These are phyloP conservation scores for Muntiacus reevesi DNA, from an alignment of 2,113 vertebrate genomes.

Conservation along the genomic window DNA sequence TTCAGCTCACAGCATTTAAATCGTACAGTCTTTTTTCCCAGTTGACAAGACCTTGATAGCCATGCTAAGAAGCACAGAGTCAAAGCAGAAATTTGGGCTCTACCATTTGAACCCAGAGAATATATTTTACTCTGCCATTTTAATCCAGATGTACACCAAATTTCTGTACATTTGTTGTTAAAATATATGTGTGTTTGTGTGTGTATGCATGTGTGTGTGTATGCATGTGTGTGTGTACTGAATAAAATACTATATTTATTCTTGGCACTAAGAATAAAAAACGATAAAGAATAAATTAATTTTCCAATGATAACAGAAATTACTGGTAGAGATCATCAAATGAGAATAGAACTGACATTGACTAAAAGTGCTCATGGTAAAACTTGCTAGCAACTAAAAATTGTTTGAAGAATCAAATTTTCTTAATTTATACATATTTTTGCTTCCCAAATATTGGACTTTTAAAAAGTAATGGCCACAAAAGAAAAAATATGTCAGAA, in stretches of 20 bases:
- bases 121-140: background rate
- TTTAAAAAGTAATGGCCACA: background rate
- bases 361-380: background rate
- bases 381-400: background rate
- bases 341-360: background rate
- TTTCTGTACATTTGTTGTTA: background rate
- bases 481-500: background rate
- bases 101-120: background rate
- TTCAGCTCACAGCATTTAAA: background rate
- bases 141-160: background rate
- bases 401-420: background rate
- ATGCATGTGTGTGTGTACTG: background rate
- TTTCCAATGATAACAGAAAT: background rate
- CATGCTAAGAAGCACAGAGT: background rate
- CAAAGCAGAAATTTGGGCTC: background rate
- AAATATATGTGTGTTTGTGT: background rate
- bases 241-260: background rate
- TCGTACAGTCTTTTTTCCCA: background rate
- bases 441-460: background rate
- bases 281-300: background rate
- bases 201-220: background rate
- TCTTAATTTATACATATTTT: background rate
- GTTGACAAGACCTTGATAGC: background rate
- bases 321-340: background rate
- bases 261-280: background rate